A percentile compares a stretch with the other conserved stretches of the same genome.
Evolutionary conservation across 2,797 vertebrate species (phyloP).

Genomic region (Chelon labrosus): DNA sequence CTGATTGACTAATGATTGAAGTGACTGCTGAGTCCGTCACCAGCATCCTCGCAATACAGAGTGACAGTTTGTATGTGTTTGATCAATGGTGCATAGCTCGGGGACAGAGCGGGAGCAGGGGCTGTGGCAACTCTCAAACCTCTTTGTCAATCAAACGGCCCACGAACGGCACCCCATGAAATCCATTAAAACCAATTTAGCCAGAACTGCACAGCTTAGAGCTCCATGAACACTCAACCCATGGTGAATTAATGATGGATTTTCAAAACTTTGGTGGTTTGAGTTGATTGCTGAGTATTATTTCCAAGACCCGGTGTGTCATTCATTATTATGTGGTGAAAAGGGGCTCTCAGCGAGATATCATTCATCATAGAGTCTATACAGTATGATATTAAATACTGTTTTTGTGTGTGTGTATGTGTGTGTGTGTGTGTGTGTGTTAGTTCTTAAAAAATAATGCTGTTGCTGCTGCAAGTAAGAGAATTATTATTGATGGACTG

Average conservation of each 20-base stretch:
- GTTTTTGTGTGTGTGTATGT: not conserved
- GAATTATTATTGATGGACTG: not conserved
- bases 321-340: slow-evolving; percentile 68
- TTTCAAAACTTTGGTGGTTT: slow-evolving; percentile 71
- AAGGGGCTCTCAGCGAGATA: slow-evolving; percentile 46
- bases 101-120: slow-evolving; percentile 66
- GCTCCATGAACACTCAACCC: slow-evolving; percentile 56
- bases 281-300: slow-evolving; percentile 65
- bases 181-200: slow-evolving; percentile 83
- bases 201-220: slow-evolving; percentile 57
- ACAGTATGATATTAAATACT: not conserved
- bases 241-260: slow-evolving; percentile 71
- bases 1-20: slow-evolving; percentile 70
- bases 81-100: slow-evolving; percentile 76
- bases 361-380: slow-evolving; percentile 13
- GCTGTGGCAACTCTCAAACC: slow-evolving; percentile 64
- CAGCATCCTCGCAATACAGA: slow-evolving; percentile 57
- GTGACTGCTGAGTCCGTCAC: slow-evolving; percentile 68
- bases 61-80: slow-evolving; percentile 80
- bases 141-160: slow-evolving; percentile 76
- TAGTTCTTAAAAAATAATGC: not conserved
- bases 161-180: slow-evolving; percentile 69
- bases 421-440: not conserved
- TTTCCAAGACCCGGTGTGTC: slow-evolving; percentile 50
- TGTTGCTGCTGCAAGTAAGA: not conserved